phyloP scores from a whole-genome alignment of 2,113 vertebrate species.

The Capreolus pygargus region DNA sequence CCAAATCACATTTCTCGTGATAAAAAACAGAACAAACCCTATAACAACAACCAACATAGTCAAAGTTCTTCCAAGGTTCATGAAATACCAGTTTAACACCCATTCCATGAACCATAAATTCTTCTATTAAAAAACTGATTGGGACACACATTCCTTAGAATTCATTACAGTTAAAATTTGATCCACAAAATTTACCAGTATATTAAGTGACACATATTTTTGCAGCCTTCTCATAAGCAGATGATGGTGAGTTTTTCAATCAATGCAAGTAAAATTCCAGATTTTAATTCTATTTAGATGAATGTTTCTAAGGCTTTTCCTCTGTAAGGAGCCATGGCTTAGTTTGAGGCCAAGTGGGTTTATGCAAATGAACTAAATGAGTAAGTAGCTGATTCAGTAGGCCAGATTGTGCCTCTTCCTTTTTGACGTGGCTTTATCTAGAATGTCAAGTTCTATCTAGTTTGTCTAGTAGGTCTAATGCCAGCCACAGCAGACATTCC shows the following conservation, averaged over 20 bases:
- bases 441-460: background rate
- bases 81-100: background rate
- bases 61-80: background rate
- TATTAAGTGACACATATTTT: background rate
- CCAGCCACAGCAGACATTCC: background rate
- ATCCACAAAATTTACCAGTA: background rate
- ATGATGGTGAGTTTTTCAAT: background rate
- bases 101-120: background rate
- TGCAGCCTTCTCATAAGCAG: background rate
- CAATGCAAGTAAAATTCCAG: background rate
- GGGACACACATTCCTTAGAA: background rate
- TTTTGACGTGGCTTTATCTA: background rate
- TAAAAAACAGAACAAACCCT: background rate
- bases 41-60: background rate
- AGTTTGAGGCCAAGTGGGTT: background rate
- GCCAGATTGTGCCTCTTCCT: background rate
- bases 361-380: conserved; percentile 2
- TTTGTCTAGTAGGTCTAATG: background rate
- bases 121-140: background rate
- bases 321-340: background rate
- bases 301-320: background rate
- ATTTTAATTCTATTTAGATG: background rate
- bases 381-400: background rate
- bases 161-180: background rate
- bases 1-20: background rate